Conservation (phyloP, 2,888 invertebrate genomes). For the Cynaeus angustus region DNA sequence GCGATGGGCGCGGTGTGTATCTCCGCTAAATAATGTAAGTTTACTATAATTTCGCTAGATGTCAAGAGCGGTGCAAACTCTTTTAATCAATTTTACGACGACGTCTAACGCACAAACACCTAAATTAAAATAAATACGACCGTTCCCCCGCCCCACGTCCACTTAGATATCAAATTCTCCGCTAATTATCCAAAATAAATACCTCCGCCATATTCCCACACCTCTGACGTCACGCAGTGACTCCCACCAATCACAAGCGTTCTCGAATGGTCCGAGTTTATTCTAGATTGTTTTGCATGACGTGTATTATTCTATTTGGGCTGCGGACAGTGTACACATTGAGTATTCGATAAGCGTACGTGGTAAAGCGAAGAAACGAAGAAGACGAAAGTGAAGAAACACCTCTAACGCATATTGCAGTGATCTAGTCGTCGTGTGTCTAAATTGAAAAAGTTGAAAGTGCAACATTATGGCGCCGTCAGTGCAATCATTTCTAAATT, state of each 20-base stretch:
- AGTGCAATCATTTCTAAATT: conserved; percentile 79
- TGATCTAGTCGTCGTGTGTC: conserved; percentile 12
- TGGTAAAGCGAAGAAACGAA: background rate
- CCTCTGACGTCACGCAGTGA: conserved; percentile 26
- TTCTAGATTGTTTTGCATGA: conserved; percentile 52
- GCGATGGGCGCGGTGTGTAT: too few relatives aligned
- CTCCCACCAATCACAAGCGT: conserved; percentile 27
- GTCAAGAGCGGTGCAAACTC: too few relatives aligned
- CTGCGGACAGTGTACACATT: conserved; percentile 22
- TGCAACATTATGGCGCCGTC: conserved; percentile 72
- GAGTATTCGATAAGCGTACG: conserved; percentile 19
- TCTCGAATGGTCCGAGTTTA: conserved; percentile 37
- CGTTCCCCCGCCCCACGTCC: too few relatives aligned
- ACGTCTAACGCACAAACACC: too few relatives aligned
- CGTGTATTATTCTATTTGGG: conserved; percentile 51
- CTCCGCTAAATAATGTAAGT: too few relatives aligned
- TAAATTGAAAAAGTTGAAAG: conserved; percentile 49
- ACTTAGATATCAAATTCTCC: background rate
- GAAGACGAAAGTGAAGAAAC: background rate
- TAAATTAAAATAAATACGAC: too few relatives aligned
- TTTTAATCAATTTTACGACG: too few relatives aligned
- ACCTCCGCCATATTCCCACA: background rate
- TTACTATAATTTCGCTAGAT: too few relatives aligned
- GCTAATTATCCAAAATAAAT: background rate
- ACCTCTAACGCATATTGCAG: background rate